Evolutionary conservation across 2,888 invertebrate species (phyloP).

Genomic region (Spodoptera picta): DNA sequence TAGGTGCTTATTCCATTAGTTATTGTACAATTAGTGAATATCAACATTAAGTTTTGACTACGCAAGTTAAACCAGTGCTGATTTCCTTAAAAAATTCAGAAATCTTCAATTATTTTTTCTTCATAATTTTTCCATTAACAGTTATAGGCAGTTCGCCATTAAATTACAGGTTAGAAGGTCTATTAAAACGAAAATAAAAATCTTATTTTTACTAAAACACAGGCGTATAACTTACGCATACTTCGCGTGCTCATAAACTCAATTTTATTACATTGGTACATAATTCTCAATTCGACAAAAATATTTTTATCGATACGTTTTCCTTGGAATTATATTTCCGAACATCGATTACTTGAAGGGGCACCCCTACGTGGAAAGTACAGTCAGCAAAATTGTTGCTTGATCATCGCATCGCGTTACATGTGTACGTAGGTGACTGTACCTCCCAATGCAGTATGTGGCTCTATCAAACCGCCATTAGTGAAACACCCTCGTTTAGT

Average conservation of each 20-base stretch:
- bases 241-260: conserved; percentile 39
- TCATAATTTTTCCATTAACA: conserved; percentile 13
- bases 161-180: conserved; percentile 20
- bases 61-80: too few relatives aligned
- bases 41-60: too few relatives aligned
- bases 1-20: background rate
- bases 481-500: conserved; percentile 64
- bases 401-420: conserved; percentile 69
- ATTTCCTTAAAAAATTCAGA: conserved; percentile 2
- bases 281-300: conserved; percentile 39
- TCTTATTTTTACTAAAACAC: conserved; percentile 32
- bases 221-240: conserved; percentile 42
- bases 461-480: conserved; percentile 74
- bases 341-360: conserved; percentile 13
- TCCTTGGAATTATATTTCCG: conserved; percentile 1
- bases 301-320: conserved; percentile 23
- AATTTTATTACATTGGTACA: conserved; percentile 40
- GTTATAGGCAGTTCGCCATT: conserved; percentile 4
- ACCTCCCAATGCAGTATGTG: conserved; percentile 56
- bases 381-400: conserved; percentile 53
- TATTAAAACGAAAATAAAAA: conserved; percentile 35
- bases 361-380: conserved; percentile 49
- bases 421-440: conserved; percentile 55
- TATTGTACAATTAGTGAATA: too few relatives aligned
- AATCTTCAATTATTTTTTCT: background rate